phyloP scores from a whole-genome alignment of 2,797 vertebrate genomes.

The Benthosema pterotum region DNA sequence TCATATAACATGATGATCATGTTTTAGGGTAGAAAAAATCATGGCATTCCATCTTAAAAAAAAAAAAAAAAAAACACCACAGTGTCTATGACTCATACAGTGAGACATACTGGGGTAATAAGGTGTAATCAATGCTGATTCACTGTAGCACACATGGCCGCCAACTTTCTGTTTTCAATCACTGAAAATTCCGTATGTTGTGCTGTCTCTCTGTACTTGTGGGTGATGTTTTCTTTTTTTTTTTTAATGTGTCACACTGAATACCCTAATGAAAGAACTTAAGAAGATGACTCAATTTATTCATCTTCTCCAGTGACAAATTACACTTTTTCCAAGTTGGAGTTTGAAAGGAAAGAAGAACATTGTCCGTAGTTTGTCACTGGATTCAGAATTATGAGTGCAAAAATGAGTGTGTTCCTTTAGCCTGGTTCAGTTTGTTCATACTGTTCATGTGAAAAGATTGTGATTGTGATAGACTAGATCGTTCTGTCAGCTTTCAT shows the following conservation, averaged over 20 bases:
- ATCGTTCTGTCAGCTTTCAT: too few relatives aligned
- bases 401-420: too few relatives aligned
- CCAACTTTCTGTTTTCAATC: conserved; percentile 24
- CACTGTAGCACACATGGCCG: conserved; percentile 33
- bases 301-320: not conserved
- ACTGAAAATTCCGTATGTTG: conserved; percentile 20
- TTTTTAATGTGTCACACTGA: not conserved
- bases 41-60: too few relatives aligned
- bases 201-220: conserved; percentile 5
- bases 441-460: too few relatives aligned
- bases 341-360: conserved; percentile 15
- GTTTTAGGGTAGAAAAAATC: too few relatives aligned
- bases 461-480: too few relatives aligned
- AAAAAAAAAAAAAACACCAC: too few relatives aligned
- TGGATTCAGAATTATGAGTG: not conserved
- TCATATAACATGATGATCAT: too few relatives aligned
- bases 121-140: conserved; percentile 47
- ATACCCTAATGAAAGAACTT: not conserved
- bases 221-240: not conserved
- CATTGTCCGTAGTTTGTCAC: not conserved
- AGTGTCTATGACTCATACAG: conserved; percentile 23
- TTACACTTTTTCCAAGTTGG: not conserved
- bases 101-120: conserved; percentile 24
- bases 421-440: too few relatives aligned
- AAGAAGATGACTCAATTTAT: conserved; percentile 4